Evolutionary conservation across 2,797 vertebrate genomes (phyloP).

Genomic region (Micropoecilia bifurca): DNA sequence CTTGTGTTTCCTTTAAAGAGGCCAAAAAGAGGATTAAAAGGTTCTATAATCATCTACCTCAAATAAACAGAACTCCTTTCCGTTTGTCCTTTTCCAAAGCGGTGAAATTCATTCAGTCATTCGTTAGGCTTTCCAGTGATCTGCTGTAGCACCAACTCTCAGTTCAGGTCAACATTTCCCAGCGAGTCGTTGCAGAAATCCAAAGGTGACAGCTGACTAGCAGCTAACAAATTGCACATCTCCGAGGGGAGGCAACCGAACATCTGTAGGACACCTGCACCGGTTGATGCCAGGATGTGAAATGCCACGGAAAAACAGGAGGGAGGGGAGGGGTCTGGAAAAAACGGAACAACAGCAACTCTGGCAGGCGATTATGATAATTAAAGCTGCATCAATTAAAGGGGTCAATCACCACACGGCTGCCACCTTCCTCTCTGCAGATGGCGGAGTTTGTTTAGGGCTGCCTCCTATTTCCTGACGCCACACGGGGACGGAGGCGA

Average conservation of each 20-base stretch:
- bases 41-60: not conserved
- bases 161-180: slow-evolving; percentile 4
- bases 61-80: not conserved
- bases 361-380: slow-evolving; percentile 94
- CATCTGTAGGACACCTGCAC: slow-evolving; percentile 90
- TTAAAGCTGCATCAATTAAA: slow-evolving; percentile 96
- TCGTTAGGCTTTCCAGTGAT: slow-evolving; percentile 21
- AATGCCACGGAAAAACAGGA: slow-evolving; percentile 32
- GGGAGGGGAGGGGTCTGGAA: not conserved
- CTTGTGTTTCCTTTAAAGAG: too few species aligned
- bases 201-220: slow-evolving; percentile 70
- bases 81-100: too few species aligned
- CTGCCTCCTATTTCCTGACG: slow-evolving; percentile 63
- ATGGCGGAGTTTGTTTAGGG: slow-evolving; percentile 88
- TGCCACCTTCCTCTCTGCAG: slow-evolving; percentile 90
- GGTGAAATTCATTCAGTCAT: not conserved
- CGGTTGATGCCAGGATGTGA: slow-evolving; percentile 82
- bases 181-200: slow-evolving; percentile 38
- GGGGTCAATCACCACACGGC: slow-evolving; percentile 84
- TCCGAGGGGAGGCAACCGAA: slow-evolving; percentile 79
- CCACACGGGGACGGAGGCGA: slow-evolving; percentile 14
- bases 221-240: slow-evolving; percentile 77
- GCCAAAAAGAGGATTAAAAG: not conserved
- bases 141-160: not conserved
- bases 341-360: slow-evolving; percentile 67